These are phyloP conservation scores for Anagrus nilaparvatae DNA, from an alignment of 1,140 invertebrate species.

Conservation along the genomic window DNA sequence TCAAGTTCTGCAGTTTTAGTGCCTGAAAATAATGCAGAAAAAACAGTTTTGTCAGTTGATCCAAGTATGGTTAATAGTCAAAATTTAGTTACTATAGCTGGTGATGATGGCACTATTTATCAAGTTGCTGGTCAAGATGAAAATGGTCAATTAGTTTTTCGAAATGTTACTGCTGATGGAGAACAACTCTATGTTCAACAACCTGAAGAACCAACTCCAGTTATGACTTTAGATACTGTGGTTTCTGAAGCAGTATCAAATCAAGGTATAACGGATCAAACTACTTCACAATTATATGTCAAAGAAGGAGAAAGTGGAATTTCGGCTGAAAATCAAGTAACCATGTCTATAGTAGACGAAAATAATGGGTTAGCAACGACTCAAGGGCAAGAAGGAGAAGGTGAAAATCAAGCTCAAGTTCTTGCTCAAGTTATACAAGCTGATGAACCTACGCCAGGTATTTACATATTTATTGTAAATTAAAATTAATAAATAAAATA, in stretches of 20 bases:
- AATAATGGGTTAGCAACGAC: conserved; percentile 18
- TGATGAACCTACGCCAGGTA: conserved; percentile 67
- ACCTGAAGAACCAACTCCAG: conserved; percentile 48
- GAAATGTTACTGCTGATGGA: conserved; percentile 56
- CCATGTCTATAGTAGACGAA: conserved; percentile 41
- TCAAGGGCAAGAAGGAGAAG: conserved; percentile 38
- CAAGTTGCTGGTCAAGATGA: conserved; percentile 67
- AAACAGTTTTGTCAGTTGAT: conserved; percentile 11
- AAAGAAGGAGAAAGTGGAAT: conserved; percentile 42
- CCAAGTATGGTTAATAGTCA: conserved; percentile 21
- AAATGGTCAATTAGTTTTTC: conserved; percentile 59
- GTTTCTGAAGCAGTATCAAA: conserved; percentile 48
- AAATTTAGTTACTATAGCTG: conserved; percentile 42
- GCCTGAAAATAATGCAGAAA: background rate
- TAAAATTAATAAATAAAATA: background rate
- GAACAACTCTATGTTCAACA: conserved; percentile 57
- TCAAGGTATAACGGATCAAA: conserved; percentile 41
- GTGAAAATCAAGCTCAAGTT: conserved; percentile 53
- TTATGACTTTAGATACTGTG: conserved; percentile 50
- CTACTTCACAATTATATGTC: conserved; percentile 44
- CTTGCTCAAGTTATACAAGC: conserved; percentile 74
- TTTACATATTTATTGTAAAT: conserved; percentile 9
- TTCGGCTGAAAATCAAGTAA: conserved; percentile 29
- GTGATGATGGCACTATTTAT: conserved; percentile 45
- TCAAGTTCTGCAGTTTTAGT: background rate